Conservation (phyloP, 2,888 invertebrate species). For the Caenorhabditis plicata region DNA sequence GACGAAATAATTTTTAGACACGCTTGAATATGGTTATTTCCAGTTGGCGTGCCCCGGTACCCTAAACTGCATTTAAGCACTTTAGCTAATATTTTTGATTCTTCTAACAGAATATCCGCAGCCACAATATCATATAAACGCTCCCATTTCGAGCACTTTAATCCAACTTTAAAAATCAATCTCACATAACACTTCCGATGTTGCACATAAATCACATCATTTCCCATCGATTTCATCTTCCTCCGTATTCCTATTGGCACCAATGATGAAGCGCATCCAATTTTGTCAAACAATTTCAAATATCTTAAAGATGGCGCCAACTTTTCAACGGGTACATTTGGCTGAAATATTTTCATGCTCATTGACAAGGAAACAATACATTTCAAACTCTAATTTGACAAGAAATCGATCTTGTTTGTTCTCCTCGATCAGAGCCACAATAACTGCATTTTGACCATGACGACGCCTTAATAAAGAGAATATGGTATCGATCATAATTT, state of each 20-base stretch:
- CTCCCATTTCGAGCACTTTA: neutral
- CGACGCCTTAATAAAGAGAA: conserved; percentile 11
- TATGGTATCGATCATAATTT: no score
- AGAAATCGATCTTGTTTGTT: conserved; percentile 19
- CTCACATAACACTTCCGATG: conserved; percentile 10
- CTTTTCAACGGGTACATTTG: neutral
- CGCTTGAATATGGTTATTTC: no score
- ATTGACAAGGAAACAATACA: neutral
- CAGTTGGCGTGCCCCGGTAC: no score
- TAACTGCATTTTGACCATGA: conserved; percentile 33
- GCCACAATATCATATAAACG: no score
- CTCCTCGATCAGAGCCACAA: conserved; percentile 31
- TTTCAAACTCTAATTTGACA: conserved; percentile 19
- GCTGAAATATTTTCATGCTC: conserved; percentile 3
- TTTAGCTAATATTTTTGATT: no score
- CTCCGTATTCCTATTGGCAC: conserved; percentile 32
- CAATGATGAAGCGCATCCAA: conserved; percentile 26
- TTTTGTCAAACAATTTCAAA: conserved; percentile 12
- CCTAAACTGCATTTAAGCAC: no score
- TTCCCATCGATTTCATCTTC: conserved; percentile 7
- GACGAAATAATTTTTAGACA: no score
- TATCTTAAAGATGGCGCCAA: no score
- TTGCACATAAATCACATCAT: conserved; percentile 11
- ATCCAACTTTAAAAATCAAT: neutral
- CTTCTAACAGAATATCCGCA: no score